These are phyloP conservation scores for Nannospalax galili DNA, from an alignment of 2,113 vertebrate species.

Conservation along the genomic window DNA sequence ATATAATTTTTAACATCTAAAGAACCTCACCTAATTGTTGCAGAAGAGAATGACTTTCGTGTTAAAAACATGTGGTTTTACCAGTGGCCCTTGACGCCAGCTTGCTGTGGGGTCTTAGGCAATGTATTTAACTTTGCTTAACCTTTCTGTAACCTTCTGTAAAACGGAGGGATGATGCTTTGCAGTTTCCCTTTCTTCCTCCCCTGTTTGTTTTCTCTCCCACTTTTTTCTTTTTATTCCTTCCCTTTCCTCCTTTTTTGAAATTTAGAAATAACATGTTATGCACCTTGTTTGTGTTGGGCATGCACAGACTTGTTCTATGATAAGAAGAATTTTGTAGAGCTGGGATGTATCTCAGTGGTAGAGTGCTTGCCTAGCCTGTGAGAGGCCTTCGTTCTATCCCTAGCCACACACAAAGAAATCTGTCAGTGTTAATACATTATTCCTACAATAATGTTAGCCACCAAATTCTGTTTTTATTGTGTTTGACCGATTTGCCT, in stretches of 20 bases:
- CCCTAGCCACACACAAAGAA: neutral
- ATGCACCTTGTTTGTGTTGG: neutral
- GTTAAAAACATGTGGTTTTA: neutral
- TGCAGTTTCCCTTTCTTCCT: neutral
- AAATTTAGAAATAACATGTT: neutral
- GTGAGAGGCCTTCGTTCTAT: neutral
- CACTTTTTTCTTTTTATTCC: neutral
- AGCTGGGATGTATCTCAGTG: neutral
- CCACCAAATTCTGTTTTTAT: neutral
- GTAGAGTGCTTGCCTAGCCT: neutral
- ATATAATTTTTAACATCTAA: neutral
- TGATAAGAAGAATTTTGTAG: neutral
- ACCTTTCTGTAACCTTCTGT: slow-evolving; percentile 44
- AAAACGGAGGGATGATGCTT: neutral
- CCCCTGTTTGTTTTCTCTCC: neutral
- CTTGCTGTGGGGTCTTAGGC: slow-evolving; percentile 6
- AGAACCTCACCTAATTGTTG: neutral
- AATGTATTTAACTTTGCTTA: slow-evolving; percentile 61
- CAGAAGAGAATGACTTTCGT: neutral
- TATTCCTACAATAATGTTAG: neutral
- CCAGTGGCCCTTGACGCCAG: slow-evolving; percentile 13
- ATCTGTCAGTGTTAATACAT: neutral
- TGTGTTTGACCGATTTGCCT: neutral
- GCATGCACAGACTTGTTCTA: neutral
- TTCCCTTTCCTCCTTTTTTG: neutral